phyloP scores from a whole-genome alignment of 30 jellyfish, hydroid and myxozoan genomes.

The Morbakka virulenta region DNA sequence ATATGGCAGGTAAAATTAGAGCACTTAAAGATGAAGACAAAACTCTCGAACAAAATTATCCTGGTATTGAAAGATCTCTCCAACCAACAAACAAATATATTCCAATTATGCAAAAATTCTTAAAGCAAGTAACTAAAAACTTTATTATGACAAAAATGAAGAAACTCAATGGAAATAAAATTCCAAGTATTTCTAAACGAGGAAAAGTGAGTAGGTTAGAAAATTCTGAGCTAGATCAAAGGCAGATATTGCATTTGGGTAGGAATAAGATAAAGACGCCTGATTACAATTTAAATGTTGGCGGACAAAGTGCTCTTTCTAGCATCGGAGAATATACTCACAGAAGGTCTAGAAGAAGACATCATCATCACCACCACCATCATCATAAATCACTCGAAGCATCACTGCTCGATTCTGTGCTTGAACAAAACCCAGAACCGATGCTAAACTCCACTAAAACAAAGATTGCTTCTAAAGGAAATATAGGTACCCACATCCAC shows the following conservation, averaged over 20 bases:
- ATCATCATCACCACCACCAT: neutral
- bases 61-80: slow-evolving; percentile 74
- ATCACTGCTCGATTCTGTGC: neutral
- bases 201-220: neutral
- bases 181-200: neutral
- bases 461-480: neutral
- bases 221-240: neutral
- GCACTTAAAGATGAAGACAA: slow-evolving; percentile 54
- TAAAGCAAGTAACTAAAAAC: neutral
- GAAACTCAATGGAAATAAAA: neutral
- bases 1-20: slow-evolving; percentile 51
- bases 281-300: no score
- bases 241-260: neutral
- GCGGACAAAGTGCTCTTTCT: neutral
- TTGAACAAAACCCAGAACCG: neutral
- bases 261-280: neutral
- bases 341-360: neutral
- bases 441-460: neutral
- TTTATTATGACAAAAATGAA: neutral
- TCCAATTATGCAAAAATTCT: slow-evolving; percentile 39
- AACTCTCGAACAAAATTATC: slow-evolving; percentile 67
- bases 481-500: neutral
- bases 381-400: slow-evolving; percentile 4
- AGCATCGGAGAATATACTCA: neutral
- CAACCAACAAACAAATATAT: slow-evolving; percentile 13